Conservation (phyloP, 2,888 invertebrate species). For the Mongoloraphidia duomilia region DNA sequence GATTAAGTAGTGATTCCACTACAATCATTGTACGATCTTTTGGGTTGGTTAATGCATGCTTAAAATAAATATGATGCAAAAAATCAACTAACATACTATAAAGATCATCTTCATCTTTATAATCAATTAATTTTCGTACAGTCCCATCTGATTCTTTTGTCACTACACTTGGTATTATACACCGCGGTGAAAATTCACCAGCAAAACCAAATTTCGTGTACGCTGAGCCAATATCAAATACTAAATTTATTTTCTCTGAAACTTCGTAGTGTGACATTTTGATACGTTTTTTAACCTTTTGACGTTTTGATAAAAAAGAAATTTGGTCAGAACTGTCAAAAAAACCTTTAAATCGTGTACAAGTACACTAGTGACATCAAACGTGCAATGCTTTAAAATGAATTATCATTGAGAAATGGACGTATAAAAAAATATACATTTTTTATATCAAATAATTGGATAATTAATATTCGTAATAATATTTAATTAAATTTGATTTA, state of each 20-base stretch:
- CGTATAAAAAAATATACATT: too few relatives aligned
- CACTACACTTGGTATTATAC: slow-evolving; percentile 69
- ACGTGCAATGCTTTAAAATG: too few relatives aligned
- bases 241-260: slow-evolving; percentile 78
- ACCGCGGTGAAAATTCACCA: slow-evolving; percentile 75
- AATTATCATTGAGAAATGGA: too few relatives aligned
- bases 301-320: too few relatives aligned
- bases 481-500: too few relatives aligned
- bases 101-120: slow-evolving; percentile 49
- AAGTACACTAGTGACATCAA: too few relatives aligned
- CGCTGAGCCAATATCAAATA: slow-evolving; percentile 78
- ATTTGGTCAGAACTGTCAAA: too few relatives aligned
- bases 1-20: slow-evolving; percentile 78
- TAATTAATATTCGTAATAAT: too few relatives aligned
- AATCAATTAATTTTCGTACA: slow-evolving; percentile 48
- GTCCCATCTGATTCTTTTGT: slow-evolving; percentile 47
- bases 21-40: slow-evolving; percentile 86
- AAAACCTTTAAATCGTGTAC: too few relatives aligned
- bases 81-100: slow-evolving; percentile 80
- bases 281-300: slow-evolving; percentile 14
- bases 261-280: slow-evolving; percentile 71
- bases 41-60: slow-evolving; percentile 78
- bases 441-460: too few relatives aligned
- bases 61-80: slow-evolving; percentile 76
- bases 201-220: slow-evolving; percentile 92